Percentiles rank a stretch among this genome's conserved stretches.
Evolutionary conservation across 2,888 invertebrate species (phyloP).

Genomic region (Furcula furcula): DNA sequence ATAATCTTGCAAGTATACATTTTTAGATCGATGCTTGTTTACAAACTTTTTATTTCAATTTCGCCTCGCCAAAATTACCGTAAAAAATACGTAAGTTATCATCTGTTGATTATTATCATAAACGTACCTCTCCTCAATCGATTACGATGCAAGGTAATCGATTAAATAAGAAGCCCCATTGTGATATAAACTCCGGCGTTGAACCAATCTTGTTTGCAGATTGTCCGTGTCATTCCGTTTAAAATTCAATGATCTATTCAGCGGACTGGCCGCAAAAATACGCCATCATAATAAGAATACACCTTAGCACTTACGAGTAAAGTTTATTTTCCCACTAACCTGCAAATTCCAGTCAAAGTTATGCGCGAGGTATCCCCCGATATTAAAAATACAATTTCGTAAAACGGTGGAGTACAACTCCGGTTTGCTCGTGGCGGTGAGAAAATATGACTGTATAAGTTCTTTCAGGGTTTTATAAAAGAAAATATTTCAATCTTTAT

Average conservation of each 20-base stretch:
- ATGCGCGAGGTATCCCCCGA: conserved; percentile 1
- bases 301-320: too few relatives aligned
- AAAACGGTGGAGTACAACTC: conserved; percentile 20
- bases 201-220: conserved; percentile 21
- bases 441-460: conserved; percentile 8
- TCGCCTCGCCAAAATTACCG: too few relatives aligned
- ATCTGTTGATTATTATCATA: conserved; percentile 18
- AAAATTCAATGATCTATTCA: conserved; percentile 6
- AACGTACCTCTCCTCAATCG: conserved; percentile 3
- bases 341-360: conserved; percentile 5
- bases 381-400: conserved; percentile 14
- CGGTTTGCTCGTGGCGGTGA: conserved; percentile 5
- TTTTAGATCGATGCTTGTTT: too few relatives aligned
- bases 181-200: conserved; percentile 20
- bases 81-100: too few relatives aligned
- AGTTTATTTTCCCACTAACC: neutral
- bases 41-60: too few relatives aligned
- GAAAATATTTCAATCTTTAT: neutral
- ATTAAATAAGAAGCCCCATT: conserved; percentile 21
- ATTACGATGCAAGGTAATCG: conserved; percentile 16
- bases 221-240: conserved; percentile 28
- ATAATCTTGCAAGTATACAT: too few relatives aligned
- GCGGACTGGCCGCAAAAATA: neutral
- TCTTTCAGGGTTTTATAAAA: conserved; percentile 8
- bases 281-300: neutral